Conservation (phyloP, 2,113 vertebrate genomes). For the Misgurnus mizolepis region DNA sequence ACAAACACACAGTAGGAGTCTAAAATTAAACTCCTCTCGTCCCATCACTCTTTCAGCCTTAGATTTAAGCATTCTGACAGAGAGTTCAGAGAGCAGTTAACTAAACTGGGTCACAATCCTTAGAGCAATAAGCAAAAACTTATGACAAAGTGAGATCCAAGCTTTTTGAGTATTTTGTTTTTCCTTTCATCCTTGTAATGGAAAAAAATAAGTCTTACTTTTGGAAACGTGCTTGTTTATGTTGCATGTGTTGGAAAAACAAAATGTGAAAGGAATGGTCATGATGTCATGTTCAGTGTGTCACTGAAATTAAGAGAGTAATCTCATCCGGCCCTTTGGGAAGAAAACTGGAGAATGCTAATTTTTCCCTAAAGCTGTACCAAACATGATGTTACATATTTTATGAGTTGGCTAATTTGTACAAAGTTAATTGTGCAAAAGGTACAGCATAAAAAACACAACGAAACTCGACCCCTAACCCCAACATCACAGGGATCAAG, state of each 20-base stretch:
- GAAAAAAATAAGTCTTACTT: background rate
- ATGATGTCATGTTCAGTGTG: conserved; percentile 52
- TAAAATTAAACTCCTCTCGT: conserved; percentile 2
- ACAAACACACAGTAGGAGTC: background rate
- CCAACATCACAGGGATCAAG: too few relatives aligned
- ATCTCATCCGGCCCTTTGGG: conserved; percentile 31
- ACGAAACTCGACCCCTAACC: too few relatives aligned
- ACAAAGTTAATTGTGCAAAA: too few relatives aligned
- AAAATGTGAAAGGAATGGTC: conserved; percentile 18
- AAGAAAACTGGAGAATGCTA: background rate
- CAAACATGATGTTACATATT: background rate
- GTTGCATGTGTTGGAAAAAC: conserved; percentile 40
- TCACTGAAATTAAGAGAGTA: conserved; percentile 39
- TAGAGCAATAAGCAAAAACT: background rate
- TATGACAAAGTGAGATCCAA: conserved; percentile 2
- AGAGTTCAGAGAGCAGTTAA: conserved; percentile 1
- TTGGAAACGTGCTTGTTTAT: background rate
- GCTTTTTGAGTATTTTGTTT: background rate
- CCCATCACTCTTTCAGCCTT: background rate
- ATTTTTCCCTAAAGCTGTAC: background rate
- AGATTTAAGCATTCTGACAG: background rate
- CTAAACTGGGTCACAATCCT: conserved; percentile 31
- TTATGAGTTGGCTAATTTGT: too few relatives aligned
- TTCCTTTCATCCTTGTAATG: background rate
- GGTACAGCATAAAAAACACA: too few relatives aligned